Conservation (phyloP, 2,797 vertebrate species). For the Acanthurus lineatus region DNA sequence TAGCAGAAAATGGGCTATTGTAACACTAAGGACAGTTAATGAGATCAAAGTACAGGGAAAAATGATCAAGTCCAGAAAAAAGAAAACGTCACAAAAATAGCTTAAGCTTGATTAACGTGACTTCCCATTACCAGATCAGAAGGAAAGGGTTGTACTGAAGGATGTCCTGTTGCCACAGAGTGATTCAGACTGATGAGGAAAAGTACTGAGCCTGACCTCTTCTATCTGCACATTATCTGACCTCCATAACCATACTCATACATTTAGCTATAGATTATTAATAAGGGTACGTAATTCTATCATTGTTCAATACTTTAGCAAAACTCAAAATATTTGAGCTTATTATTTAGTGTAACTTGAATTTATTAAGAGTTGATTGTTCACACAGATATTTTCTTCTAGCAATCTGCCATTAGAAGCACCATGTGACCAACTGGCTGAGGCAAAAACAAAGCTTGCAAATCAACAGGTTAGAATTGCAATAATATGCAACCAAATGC, state of each 20-base stretch:
- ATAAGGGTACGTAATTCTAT: neutral
- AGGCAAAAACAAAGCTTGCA: slow-evolving; percentile 49
- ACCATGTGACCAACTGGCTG: too few relatives aligned
- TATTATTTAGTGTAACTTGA: slow-evolving; percentile 19
- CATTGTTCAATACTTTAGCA: slow-evolving; percentile 20
- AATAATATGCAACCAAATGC: slow-evolving; percentile 27
- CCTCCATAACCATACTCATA: slow-evolving; percentile 4
- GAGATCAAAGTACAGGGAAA: slow-evolving; percentile 17
- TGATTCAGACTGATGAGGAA: slow-evolving; percentile 52
- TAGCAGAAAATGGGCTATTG: neutral
- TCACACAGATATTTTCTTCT: slow-evolving; percentile 31
- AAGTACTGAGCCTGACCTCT: slow-evolving; percentile 51
- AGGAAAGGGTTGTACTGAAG: slow-evolving; percentile 71
- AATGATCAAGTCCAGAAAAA: slow-evolving; percentile 1
- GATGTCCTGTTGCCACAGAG: slow-evolving; percentile 74
- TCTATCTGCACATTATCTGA: slow-evolving; percentile 20
- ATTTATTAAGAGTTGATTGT: slow-evolving; percentile 21
- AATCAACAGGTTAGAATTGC: slow-evolving; percentile 28
- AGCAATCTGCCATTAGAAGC: slow-evolving; percentile 17
- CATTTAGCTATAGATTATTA: neutral
- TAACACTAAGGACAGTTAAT: neutral
- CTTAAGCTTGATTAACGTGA: slow-evolving; percentile 32
- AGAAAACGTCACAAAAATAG: slow-evolving; percentile 35
- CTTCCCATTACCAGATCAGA: slow-evolving; percentile 60
- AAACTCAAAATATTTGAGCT: slow-evolving; percentile 22